Evolutionary conservation across 2,888 invertebrate genomes (phyloP).

Genomic region (Aphelenchoides bicaudatus): DNA sequence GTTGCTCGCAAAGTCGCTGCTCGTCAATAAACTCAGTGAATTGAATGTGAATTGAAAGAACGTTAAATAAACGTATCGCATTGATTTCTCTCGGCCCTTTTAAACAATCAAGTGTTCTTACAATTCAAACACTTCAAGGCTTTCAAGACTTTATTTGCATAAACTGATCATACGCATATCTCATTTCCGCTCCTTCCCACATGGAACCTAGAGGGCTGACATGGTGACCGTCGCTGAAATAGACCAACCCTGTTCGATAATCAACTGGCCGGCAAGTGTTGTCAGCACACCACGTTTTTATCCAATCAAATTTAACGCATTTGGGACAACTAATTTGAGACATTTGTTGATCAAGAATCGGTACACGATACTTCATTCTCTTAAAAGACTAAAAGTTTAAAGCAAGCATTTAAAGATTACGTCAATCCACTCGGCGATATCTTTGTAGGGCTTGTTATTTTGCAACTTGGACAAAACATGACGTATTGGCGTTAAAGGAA

Average conservation of each 20-base stretch:
- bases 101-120: too few relatives aligned
- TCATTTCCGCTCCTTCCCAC: too few relatives aligned
- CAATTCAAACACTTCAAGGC: too few relatives aligned
- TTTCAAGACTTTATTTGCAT: too few relatives aligned
- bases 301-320: background rate
- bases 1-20: constrained; percentile 11
- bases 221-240: background rate
- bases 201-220: background rate
- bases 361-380: background rate
- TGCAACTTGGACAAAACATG: background rate
- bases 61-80: too few relatives aligned
- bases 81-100: too few relatives aligned
- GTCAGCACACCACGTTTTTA: background rate
- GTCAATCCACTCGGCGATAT: background rate
- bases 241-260: background rate
- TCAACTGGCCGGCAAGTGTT: background rate
- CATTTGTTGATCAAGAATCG: background rate
- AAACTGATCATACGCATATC: too few relatives aligned
- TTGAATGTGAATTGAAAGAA: too few relatives aligned
- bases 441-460: background rate
- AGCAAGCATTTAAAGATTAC: background rate
- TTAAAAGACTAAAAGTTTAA: background rate
- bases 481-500: background rate
- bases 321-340: background rate
- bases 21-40: too few relatives aligned